Conservation (phyloP, 2,888 invertebrate species). For the Hemithea aestivaria region DNA sequence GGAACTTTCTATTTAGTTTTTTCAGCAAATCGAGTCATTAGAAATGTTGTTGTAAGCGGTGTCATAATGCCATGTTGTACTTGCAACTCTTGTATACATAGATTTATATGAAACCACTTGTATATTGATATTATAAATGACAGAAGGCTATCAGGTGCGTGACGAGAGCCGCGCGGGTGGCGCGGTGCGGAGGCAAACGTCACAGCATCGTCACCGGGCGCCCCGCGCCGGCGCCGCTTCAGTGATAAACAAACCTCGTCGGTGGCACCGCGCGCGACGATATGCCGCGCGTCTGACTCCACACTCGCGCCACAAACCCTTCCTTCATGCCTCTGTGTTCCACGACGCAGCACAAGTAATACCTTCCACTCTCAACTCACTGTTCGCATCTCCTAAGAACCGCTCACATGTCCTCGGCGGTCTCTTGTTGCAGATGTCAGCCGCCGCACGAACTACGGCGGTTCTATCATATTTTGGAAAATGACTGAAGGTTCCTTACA, state of each 20-base stretch:
- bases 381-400: slow-evolving; percentile 23
- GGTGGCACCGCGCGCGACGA: slow-evolving; percentile 56
- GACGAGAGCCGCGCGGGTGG: slow-evolving; percentile 25
- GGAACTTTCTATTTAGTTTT: too few species aligned
- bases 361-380: slow-evolving; percentile 26
- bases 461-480: slow-evolving; percentile 76
- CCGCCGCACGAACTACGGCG: slow-evolving; percentile 72
- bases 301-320: slow-evolving; percentile 46
- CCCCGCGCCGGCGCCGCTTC: slow-evolving; percentile 31
- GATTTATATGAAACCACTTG: too few species aligned
- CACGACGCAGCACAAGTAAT: slow-evolving; percentile 65
- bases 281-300: slow-evolving; percentile 58
- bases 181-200: slow-evolving; percentile 29
- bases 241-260: slow-evolving; percentile 65
- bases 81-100: too few species aligned
- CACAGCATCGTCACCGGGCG: slow-evolving; percentile 27
- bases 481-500: slow-evolving; percentile 71
- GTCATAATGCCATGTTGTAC: too few species aligned
- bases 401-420: slow-evolving; percentile 65
- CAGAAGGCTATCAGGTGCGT: slow-evolving; percentile 5
- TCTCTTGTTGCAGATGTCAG: slow-evolving; percentile 71
- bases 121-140: slow-evolving; percentile 5
- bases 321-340: slow-evolving; percentile 68
- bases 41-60: too few species aligned
- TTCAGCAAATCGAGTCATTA: too few species aligned